Percentiles rank a stretch among this genome's conserved stretches.
phyloP scores from a whole-genome alignment of 2,888 invertebrate genomes.

The Stenurella melanura region DNA sequence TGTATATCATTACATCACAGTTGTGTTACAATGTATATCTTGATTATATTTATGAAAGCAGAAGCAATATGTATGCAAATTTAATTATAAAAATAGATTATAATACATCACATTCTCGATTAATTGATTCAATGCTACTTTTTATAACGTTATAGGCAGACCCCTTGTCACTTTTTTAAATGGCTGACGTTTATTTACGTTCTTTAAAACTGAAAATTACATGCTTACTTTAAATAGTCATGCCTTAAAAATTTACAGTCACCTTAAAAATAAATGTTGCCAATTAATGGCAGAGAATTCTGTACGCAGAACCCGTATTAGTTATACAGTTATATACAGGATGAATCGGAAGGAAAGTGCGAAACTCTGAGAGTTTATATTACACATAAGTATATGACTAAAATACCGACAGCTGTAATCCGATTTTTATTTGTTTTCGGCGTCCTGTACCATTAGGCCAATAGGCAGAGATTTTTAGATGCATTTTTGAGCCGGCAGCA shows the following conservation, averaged over 20 bases:
- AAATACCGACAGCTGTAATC: too few relatives aligned
- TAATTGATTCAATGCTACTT: constrained; percentile 1
- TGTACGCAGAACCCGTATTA: not conserved
- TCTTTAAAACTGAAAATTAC: constrained; percentile 9
- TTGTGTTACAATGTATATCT: constrained; percentile 16
- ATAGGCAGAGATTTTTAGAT: too few relatives aligned
- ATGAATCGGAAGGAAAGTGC: too few relatives aligned
- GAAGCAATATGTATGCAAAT: constrained; percentile 36
- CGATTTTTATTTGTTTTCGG: too few relatives aligned
- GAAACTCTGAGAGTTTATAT: too few relatives aligned
- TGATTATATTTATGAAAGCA: constrained; percentile 22
- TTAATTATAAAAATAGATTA: constrained; percentile 28
- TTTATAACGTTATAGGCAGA: not conserved
- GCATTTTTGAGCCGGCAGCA: too few relatives aligned
- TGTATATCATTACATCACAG: constrained; percentile 20
- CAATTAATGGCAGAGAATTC: constrained; percentile 7
- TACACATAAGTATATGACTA: too few relatives aligned
- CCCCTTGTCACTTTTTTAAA: not conserved
- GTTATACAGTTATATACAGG: too few relatives aligned
- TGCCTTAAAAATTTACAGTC: constrained; percentile 4
- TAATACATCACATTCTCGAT: constrained; percentile 23
- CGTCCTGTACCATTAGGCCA: too few relatives aligned
- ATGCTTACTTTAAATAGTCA: constrained; percentile 16
- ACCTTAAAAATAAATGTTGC: not conserved
- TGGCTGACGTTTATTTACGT: not conserved